A percentile compares a stretch with the other conserved stretches of the same genome.
Conservation (phyloP, 2,113 vertebrate genomes). For the Toxotes jaculatrix region DNA sequence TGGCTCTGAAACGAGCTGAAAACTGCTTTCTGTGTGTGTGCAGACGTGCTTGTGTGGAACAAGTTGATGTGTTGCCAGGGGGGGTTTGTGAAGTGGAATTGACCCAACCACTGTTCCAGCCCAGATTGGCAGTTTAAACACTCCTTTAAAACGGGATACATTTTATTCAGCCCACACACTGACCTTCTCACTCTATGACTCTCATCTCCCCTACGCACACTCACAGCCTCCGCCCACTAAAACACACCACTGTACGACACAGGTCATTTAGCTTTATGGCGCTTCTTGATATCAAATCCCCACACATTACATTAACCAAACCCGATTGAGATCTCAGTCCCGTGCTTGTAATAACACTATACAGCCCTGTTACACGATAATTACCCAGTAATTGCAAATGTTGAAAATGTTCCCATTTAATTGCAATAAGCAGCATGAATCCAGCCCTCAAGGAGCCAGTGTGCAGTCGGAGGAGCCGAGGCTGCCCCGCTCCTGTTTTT, state of each 20-base stretch:
- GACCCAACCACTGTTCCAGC: conserved; percentile 48
- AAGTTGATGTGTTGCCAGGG: conserved; percentile 19
- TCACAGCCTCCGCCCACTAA: conserved; percentile 50
- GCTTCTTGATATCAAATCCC: conserved; percentile 67
- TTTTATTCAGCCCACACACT: conserved; percentile 69
- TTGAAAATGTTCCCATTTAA: conserved; percentile 64
- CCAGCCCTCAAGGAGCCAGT: conserved; percentile 22
- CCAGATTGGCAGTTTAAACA: conserved; percentile 57
- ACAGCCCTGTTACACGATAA: conserved; percentile 60
- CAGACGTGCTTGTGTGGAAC: conserved; percentile 18
- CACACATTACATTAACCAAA: conserved; percentile 66
- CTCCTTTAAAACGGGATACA: conserved; percentile 45
- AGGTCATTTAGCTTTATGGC: conserved; percentile 77
- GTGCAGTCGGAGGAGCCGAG: conserved; percentile 32
- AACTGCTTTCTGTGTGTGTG: conserved; percentile 44
- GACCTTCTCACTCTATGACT: conserved; percentile 54
- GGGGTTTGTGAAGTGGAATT: conserved; percentile 52
- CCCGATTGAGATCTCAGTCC: conserved; percentile 41
- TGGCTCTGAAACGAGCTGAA: conserved; percentile 56
- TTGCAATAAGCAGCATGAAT: conserved; percentile 60
- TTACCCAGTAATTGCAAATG: conserved; percentile 62
- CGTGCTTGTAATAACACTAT: conserved; percentile 57
- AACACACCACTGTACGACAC: conserved; percentile 54
- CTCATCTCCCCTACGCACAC: conserved; percentile 40
- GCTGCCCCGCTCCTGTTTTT: conserved; percentile 41